Percentiles rank a stretch among this genome's conserved stretches.
Conservation (phyloP, 2,797 vertebrate species). For the Tangara arthus region DNA sequence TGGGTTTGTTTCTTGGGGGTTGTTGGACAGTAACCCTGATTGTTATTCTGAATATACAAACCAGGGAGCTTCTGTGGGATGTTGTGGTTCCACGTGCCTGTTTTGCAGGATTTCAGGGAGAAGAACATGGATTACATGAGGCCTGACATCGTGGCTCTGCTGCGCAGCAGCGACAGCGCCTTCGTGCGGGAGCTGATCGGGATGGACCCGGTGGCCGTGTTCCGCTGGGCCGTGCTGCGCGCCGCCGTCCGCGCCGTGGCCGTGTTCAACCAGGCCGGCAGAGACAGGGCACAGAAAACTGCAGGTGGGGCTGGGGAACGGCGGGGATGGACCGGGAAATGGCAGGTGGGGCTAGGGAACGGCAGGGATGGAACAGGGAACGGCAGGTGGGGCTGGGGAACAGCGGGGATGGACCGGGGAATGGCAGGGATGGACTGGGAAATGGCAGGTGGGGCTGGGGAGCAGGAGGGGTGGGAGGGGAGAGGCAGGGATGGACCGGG, state of each 20-base stretch:
- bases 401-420: no score
- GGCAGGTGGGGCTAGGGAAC: no score
- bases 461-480: no score
- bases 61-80: background rate
- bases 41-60: background rate
- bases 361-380: no score
- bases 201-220: slow-evolving; percentile 97
- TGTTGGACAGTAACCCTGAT: rapidly evolving
- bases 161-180: slow-evolving; percentile 91
- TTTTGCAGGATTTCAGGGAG: slow-evolving; percentile 91
- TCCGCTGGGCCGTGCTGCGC: slow-evolving; percentile 94
- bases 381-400: no score
- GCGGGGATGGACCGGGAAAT: no score
- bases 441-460: no score
- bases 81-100: rapidly evolving
- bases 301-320: slow-evolving; percentile 66
- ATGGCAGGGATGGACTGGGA: no score
- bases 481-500: no score
- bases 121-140: slow-evolving; percentile 99
- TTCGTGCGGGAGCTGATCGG: slow-evolving; percentile 93
- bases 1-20: background rate
- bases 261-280: slow-evolving; percentile 88
- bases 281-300: slow-evolving; percentile 82
- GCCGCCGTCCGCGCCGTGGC: slow-evolving; percentile 87
- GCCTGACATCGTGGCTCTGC: slow-evolving; percentile 91